These are phyloP conservation scores for Melinaea menophilus DNA, from an alignment of 2,888 invertebrate genomes.

Conservation along the genomic window DNA sequence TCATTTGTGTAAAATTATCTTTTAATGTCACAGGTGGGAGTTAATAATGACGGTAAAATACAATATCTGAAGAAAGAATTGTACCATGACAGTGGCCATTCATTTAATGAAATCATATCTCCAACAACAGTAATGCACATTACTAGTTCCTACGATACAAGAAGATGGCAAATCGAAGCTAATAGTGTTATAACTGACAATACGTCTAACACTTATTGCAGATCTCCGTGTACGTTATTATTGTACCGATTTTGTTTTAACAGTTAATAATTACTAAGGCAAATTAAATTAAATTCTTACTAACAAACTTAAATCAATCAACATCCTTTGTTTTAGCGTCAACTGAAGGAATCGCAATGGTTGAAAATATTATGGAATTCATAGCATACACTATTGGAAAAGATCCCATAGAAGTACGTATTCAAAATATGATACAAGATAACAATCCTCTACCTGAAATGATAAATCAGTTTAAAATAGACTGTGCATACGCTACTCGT, in stretches of 20 bases:
- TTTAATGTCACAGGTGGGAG: constrained; percentile 78
- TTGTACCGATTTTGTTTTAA: not conserved
- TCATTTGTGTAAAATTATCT: too few relatives aligned
- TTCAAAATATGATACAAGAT: constrained; percentile 71
- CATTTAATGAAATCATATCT: constrained; percentile 67
- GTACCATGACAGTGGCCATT: constrained; percentile 74
- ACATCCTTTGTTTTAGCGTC: constrained; percentile 61
- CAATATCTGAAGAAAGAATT: constrained; percentile 78
- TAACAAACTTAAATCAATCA: not conserved
- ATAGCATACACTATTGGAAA: constrained; percentile 75
- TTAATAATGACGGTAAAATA: constrained; percentile 80
- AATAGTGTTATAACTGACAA: constrained; percentile 80
- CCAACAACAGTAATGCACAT: constrained; percentile 53
- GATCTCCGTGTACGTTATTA: constrained; percentile 80
- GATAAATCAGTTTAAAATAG: constrained; percentile 73
- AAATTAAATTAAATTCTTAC: not conserved
- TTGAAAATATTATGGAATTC: constrained; percentile 83
- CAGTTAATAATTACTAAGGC: not conserved
- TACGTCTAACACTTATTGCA: constrained; percentile 82
- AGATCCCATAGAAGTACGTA: constrained; percentile 78
- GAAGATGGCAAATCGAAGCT: constrained; percentile 76
- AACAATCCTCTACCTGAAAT: constrained; percentile 67
- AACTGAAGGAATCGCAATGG: constrained; percentile 79
- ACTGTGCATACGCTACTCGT: constrained; percentile 71
- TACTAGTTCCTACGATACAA: constrained; percentile 75